phyloP scores from a whole-genome alignment of 2,797 vertebrate species.

The Sebastes vulpes region DNA sequence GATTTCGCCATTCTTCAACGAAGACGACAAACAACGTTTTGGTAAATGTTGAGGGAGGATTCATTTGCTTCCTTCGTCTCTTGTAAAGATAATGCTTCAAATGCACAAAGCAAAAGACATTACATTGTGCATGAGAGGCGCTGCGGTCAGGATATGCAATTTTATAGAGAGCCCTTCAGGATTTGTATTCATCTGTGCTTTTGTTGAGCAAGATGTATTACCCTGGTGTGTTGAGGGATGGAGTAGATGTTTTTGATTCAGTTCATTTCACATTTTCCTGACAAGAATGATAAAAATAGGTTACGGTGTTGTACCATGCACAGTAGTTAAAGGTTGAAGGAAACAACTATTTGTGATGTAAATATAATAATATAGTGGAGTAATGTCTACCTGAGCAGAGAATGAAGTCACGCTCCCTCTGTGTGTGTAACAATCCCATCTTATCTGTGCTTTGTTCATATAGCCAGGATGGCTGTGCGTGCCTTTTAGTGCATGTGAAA shows the following conservation, averaged over 20 bases:
- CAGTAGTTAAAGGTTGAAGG: neutral
- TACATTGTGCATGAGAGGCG: conserved; percentile 1
- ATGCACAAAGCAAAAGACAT: conserved; percentile 22
- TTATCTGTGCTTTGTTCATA: neutral
- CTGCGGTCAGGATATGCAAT: conserved; percentile 38
- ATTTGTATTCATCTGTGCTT: conserved; percentile 66
- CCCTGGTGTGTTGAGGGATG: conserved; percentile 44
- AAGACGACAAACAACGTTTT: conserved; percentile 41
- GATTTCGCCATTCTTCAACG: conserved; percentile 20
- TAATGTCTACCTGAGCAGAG: neutral
- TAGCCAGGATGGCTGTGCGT: neutral
- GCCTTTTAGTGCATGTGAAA: neutral
- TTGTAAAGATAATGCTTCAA: conserved; percentile 47
- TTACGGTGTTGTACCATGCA: neutral
- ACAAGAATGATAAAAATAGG: conserved; percentile 50
- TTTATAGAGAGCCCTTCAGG: conserved; percentile 52
- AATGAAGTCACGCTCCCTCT: neutral
- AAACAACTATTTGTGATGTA: neutral
- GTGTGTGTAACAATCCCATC: neutral
- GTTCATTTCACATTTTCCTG: conserved; percentile 49
- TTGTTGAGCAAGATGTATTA: conserved; percentile 58
- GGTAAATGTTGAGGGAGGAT: conserved; percentile 46
- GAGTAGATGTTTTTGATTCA: conserved; percentile 41
- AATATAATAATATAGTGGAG: neutral
- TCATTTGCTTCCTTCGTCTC: conserved; percentile 30